phyloP scores from a whole-genome alignment of 2,888 invertebrate species.

The Drosophila siamana region DNA sequence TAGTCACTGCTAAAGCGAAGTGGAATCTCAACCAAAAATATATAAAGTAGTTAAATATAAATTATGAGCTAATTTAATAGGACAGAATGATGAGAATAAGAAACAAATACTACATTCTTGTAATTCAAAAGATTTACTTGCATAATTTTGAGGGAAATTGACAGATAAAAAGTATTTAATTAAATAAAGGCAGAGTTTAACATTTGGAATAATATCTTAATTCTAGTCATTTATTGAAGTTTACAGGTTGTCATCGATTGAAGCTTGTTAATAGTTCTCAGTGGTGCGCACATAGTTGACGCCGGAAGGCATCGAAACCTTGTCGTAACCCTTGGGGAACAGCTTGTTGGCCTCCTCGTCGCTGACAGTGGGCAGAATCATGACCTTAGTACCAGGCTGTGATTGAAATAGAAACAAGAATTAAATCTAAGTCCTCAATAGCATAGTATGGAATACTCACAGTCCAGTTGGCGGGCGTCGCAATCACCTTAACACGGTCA shows the following conservation, averaged over 20 bases:
- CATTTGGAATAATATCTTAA: neutral
- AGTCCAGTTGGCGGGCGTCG: constrained; percentile 95
- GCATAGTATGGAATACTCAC: constrained; percentile 87
- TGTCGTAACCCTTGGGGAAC: constrained; percentile 90
- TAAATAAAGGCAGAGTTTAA: constrained; percentile 7
- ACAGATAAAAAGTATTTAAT: neutral
- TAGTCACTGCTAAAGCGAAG: neutral
- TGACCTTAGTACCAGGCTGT: constrained; percentile 90
- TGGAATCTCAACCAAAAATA: too few species aligned
- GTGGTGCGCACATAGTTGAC: constrained; percentile 91
- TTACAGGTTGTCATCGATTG: too few species aligned
- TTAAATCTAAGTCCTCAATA: neutral
- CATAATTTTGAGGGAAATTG: too few species aligned
- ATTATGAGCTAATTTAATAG: too few species aligned
- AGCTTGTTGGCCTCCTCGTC: constrained; percentile 88
- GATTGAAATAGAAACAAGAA: neutral
- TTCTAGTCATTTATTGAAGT: neutral
- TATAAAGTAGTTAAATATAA: too few species aligned
- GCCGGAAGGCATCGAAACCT: constrained; percentile 91
- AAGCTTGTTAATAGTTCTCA: constrained; percentile 87
- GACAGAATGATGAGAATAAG: too few species aligned
- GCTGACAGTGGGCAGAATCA: constrained; percentile 91
- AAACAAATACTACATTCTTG: too few species aligned
- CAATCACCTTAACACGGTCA: constrained; percentile 89
- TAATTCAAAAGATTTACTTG: too few species aligned